Evolutionary conservation across 2,888 invertebrate species (phyloP), one percentile per base, ranked within the genome.

Genomic region (Agonopterix heracliana): DNA sequence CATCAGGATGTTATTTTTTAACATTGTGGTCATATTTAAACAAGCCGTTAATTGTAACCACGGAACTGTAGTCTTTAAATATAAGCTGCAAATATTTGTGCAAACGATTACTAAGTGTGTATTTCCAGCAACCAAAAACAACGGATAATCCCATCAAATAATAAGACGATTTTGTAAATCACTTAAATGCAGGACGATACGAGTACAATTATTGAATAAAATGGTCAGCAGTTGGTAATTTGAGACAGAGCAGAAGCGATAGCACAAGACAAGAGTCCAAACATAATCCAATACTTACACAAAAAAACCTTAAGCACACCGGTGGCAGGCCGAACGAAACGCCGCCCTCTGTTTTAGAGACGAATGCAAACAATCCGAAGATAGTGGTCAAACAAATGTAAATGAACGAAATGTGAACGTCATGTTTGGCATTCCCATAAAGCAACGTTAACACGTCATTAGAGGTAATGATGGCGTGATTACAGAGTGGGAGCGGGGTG

Each of bases 341-440:
- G 81, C 86, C 86, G 87, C 87, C 86, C 81, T 84, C 75, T 87
- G 86, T 87, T 87, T 83, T 86, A 88, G 82, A 84, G 82, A 74
- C 75, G 79, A 81, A 73, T 68, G 80, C 79, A 87, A 88, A 88
- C 83, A 88, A 71, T 71, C 74, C 74, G 68, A 76, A 84, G 82
- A 85, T 81, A 79, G 81, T 81, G 70, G 85, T 81, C 85, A 88
- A 88, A 88, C 88, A 87, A 84, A 87, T 84, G 82, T 87, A 86
- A 88, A 86, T 85, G 87, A 86, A 83, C 85, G 81, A 87, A 87
- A 88, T 86, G 79, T 86, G 86, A 81, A 81, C 86, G 86, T 84
- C 84, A 82, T 87, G 88, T 88, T 88, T 88, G 87, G 87, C 86
- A 86, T 88, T 87, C 88, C 87, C 88, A 87, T 88, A 88, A 86